Percentiles rank a stretch among this genome's conserved stretches.
Evolutionary conservation across 2,113 vertebrate species (phyloP).

Genomic region (Bungarus multicinctus): DNA sequence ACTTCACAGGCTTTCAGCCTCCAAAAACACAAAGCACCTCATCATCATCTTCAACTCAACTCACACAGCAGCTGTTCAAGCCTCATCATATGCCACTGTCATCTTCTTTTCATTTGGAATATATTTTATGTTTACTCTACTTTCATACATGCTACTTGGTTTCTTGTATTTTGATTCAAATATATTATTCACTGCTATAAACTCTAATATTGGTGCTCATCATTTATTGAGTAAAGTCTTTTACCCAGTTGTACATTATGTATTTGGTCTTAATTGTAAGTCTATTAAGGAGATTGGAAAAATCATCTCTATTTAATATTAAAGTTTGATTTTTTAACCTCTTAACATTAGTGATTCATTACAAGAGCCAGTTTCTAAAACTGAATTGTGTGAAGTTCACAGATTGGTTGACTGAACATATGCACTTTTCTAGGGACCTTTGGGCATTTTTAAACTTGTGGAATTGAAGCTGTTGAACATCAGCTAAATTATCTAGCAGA

Average conservation of each 20-base stretch:
- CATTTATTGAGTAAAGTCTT: background rate
- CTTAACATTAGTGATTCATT: background rate
- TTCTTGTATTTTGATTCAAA: background rate
- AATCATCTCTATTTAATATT: background rate
- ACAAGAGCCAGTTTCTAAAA: background rate
- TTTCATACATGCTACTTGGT: background rate
- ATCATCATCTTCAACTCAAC: background rate
- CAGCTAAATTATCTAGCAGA: slow-evolving; percentile 23
- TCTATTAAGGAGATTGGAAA: background rate
- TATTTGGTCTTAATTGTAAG: background rate
- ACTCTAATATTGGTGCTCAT: background rate
- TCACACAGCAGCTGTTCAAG: background rate
- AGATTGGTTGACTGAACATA: background rate
- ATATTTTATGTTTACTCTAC: background rate
- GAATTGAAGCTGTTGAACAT: slow-evolving; percentile 27
- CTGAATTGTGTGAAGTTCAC: background rate
- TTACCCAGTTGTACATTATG: background rate
- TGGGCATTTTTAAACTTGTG: slow-evolving; percentile 11
- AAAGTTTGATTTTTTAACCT: background rate
- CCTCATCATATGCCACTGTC: background rate
- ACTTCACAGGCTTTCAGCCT: background rate
- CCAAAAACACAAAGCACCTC: background rate
- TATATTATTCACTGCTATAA: background rate
- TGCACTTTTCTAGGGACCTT: slow-evolving; percentile 18
- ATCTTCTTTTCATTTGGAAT: background rate